phyloP scores from a whole-genome alignment of 2,888 invertebrate genomes.

The Eilema sororculum region DNA sequence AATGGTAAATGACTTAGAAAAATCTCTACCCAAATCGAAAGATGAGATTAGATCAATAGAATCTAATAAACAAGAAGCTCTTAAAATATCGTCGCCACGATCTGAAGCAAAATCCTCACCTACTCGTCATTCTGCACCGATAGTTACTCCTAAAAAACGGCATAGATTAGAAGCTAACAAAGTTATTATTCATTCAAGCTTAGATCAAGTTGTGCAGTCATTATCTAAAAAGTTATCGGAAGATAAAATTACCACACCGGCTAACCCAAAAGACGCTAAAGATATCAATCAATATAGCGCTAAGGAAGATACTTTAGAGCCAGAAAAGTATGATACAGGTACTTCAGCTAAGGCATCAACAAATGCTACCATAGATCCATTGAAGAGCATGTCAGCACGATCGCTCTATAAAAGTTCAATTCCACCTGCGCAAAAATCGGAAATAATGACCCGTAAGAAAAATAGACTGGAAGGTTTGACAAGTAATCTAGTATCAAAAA shows the following conservation, averaged over 20 bases:
- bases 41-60: constrained; percentile 73
- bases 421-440: constrained; percentile 83
- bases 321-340: constrained; percentile 55
- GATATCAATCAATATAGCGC: constrained; percentile 71
- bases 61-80: constrained; percentile 66
- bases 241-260: constrained; percentile 64
- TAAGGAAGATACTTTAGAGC: constrained; percentile 66
- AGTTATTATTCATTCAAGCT: constrained; percentile 70
- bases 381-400: constrained; percentile 84
- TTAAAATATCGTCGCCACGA: constrained; percentile 73
- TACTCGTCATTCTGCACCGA: constrained; percentile 76
- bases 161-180: constrained; percentile 89
- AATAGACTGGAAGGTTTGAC: constrained; percentile 88
- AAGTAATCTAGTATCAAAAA: constrained; percentile 88
- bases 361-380: constrained; percentile 69
- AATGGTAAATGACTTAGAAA: constrained; percentile 82
- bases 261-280: constrained; percentile 65
- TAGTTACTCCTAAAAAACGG: constrained; percentile 91
- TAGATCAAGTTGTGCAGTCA: constrained; percentile 83
- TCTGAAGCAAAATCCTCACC: constrained; percentile 75
- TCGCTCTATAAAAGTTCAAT: constrained; percentile 81
- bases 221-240: constrained; percentile 82
- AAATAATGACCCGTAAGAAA: constrained; percentile 88
- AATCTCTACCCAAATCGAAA: constrained; percentile 78
- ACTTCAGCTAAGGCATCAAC: constrained; percentile 53